phyloP scores from a whole-genome alignment of 2,888 invertebrate species.

The Kuschelorhynchus macadamiae region DNA sequence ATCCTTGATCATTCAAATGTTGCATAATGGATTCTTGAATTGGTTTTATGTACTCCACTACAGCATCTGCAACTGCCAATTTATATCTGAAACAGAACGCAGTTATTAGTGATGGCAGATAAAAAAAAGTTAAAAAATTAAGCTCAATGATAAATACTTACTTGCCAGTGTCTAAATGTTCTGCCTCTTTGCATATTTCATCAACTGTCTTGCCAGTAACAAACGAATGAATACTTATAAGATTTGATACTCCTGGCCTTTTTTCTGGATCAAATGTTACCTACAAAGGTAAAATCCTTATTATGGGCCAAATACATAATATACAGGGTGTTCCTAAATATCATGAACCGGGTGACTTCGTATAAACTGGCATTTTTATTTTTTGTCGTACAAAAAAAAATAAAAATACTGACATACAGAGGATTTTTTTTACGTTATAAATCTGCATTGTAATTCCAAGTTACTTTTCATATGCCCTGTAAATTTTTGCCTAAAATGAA shows the following conservation, averaged over 20 bases:
- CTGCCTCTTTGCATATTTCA: constrained; percentile 78
- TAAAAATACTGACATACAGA: too few relatives aligned
- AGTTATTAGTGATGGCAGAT: too few relatives aligned
- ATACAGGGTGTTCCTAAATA: too few relatives aligned
- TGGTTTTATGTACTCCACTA: constrained; percentile 79
- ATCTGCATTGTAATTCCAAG: too few relatives aligned
- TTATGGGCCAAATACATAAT: too few relatives aligned
- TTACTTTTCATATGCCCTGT: too few relatives aligned
- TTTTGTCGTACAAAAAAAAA: too few relatives aligned
- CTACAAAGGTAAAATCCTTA: constrained; percentile 56
- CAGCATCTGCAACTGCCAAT: constrained; percentile 78
- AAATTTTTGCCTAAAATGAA: too few relatives aligned
- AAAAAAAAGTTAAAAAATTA: too few relatives aligned
- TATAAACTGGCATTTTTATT: too few relatives aligned
- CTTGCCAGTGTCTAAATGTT: constrained; percentile 80
- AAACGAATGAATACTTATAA: constrained; percentile 87
- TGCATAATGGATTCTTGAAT: constrained; percentile 75
- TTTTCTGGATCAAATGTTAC: constrained; percentile 84
- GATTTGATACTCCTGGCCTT: constrained; percentile 91
- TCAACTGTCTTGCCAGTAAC: constrained; percentile 77
- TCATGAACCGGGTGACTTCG: too few relatives aligned
- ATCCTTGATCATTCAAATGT: constrained; percentile 74
- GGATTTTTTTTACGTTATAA: too few relatives aligned
- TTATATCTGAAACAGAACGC: constrained; percentile 75
- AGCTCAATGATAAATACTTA: constrained; percentile 64